These are phyloP conservation scores for Tachystola acroxantha DNA, from an alignment of 2,888 invertebrate genomes.

Conservation along the genomic window DNA sequence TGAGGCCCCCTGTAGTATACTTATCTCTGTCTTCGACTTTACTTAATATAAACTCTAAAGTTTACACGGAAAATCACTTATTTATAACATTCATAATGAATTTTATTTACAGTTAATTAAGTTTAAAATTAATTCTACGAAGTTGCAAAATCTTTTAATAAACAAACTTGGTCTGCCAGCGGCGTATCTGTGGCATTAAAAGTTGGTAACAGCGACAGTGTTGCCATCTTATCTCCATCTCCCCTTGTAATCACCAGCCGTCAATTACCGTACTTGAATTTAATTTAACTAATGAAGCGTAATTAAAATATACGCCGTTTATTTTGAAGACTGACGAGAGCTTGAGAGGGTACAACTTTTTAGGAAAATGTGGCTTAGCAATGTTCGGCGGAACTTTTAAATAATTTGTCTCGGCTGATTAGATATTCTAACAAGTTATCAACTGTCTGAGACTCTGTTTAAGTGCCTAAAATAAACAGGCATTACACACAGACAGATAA, in stretches of 20 bases:
- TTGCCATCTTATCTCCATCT: conserved; percentile 39
- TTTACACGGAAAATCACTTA: conserved; percentile 1
- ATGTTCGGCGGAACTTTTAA: conserved; percentile 17
- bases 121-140: conserved; percentile 36
- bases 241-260: conserved; percentile 63
- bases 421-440: no score
- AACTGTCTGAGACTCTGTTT: no score
- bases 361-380: conserved; percentile 15
- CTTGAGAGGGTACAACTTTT: conserved; percentile 20
- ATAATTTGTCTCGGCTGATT: conserved; percentile 14
- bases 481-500: no score
- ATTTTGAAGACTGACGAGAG: conserved; percentile 49
- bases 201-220: conserved; percentile 43
- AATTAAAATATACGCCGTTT: conserved; percentile 74
- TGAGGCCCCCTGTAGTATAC: no score
- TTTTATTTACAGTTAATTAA: conserved; percentile 40
- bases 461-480: no score
- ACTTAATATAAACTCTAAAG: no score
- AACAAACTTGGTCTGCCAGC: conserved; percentile 28
- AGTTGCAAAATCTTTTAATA: conserved; percentile 45
- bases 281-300: conserved; percentile 77
- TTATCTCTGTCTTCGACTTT: no score
- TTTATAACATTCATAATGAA: conserved; percentile 25
- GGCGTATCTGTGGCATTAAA: conserved; percentile 28
- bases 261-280: conserved; percentile 73